Base-by-base conservation (phyloP, 2,113 vertebrate species). In the Limnothrissa miodon region DNA sequence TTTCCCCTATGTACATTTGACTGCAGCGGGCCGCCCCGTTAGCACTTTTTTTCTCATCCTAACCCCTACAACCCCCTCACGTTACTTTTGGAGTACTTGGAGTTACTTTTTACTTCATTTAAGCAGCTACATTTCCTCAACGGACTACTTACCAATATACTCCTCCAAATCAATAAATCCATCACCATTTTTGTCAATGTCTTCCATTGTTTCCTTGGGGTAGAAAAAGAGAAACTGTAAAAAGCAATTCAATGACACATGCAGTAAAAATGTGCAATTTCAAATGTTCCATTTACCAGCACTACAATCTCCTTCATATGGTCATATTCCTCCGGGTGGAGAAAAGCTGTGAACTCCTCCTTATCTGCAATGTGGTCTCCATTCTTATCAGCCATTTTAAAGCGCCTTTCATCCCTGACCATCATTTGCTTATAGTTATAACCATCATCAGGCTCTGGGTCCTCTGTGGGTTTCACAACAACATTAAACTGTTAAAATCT, bases 281-380 rank as follows among this genome's bases (percentile, higher is more conserved):
- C n/a, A 62, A 62, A 25, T 33, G 7, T 29, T 2, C 56, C 19
- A 87, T 87, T 78, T 84, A 98, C 97, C 96, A 97, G 93, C 23
- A 98, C 96, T 0, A 98, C 97, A 0, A 98, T 94, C 19, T 97
- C 95, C 82, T 96, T 98, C 97, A 99, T 98, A 90, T 98, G 96
- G 2, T 96, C 94, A 0, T 96, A 96, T n/a, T 97, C 96, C 42
- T 98, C 97, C 0, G 97, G 97, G 82, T 99, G 96, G 74, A 99
- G 93, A 39, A 98, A 99, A 44, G 97, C 96, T 0, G 96, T 96
- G 88, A 98, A 98, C 87, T 99, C 97, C 0, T 96, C 93, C 87
- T 96, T 97, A 88, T 96, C 95, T 23, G 96, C 95, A 0, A 94
- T 93, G 79, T 96, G 51, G 86, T 99, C 95, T 25, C 93, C 93